phyloP scores from a whole-genome alignment of 2,797 vertebrate species.

The Anguilla megastoma region DNA sequence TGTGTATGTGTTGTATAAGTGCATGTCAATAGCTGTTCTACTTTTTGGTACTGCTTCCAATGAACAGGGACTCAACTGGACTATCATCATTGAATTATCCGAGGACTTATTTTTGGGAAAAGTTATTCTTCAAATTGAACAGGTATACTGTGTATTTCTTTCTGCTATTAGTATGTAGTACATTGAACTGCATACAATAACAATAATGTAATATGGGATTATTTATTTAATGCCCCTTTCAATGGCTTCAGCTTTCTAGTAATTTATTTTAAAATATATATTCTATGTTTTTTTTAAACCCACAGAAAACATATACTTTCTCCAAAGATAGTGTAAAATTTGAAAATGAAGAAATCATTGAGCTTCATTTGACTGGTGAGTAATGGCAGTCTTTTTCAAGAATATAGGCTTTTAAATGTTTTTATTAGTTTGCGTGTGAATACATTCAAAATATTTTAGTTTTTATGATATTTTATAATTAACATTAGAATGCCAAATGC shows the following conservation, averaged over 20 bases:
- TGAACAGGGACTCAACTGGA: slow-evolving; percentile 63
- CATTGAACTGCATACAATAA: background rate
- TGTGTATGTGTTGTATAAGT: background rate
- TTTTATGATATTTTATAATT: too few species aligned
- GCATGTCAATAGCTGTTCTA: background rate
- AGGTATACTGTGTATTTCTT: slow-evolving; percentile 52
- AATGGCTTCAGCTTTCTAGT: background rate
- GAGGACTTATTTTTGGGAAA: slow-evolving; percentile 43
- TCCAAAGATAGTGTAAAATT: slow-evolving; percentile 52
- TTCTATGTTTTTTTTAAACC: background rate
- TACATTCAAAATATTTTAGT: background rate
- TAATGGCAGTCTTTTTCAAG: background rate
- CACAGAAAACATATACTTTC: slow-evolving; percentile 63
- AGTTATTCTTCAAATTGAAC: slow-evolving; percentile 49
- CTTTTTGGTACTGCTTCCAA: background rate
- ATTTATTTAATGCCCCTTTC: background rate
- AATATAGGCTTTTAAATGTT: slow-evolving; percentile 7
- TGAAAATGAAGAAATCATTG: slow-evolving; percentile 50
- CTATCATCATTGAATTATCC: slow-evolving; percentile 52
- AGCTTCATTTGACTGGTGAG: slow-evolving; percentile 65
- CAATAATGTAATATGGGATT: background rate
- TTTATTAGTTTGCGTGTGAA: background rate
- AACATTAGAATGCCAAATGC: background rate
- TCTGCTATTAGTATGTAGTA: background rate
- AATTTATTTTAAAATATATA: background rate